phyloP scores from a whole-genome alignment of 2,113 vertebrate genomes.

The Donacobius atricapilla region DNA sequence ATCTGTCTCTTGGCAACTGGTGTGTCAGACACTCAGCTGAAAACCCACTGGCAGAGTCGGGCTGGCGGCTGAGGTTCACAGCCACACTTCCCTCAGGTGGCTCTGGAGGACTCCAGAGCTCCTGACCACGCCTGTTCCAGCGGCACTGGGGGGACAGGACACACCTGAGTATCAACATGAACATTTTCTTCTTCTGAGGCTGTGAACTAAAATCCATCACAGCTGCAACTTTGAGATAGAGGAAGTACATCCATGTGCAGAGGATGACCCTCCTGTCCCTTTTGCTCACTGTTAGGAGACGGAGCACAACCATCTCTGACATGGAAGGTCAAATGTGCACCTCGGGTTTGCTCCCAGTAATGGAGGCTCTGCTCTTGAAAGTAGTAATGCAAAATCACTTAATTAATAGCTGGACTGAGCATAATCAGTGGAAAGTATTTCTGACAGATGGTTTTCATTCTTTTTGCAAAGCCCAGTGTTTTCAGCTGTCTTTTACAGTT shows the following conservation, averaged over 20 bases:
- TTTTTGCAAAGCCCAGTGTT: conserved; percentile 53
- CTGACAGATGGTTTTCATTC: conserved; percentile 65
- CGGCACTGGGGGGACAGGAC: background rate
- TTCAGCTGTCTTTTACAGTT: conserved; percentile 51
- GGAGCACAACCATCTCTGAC: background rate
- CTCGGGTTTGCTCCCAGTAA: background rate
- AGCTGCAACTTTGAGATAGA: background rate
- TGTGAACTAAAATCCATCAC: background rate
- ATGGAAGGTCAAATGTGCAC: background rate
- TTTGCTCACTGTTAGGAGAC: background rate
- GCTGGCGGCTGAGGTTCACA: background rate
- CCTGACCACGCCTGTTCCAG: background rate
- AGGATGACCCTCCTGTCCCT: background rate
- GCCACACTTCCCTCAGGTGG: background rate
- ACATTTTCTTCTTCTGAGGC: background rate
- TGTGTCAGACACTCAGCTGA: background rate
- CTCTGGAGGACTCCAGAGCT: background rate
- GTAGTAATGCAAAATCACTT: conserved; percentile 24
- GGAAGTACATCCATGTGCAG: background rate
- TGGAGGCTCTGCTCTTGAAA: background rate
- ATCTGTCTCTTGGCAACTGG: background rate
- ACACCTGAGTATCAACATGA: fast-evolving
- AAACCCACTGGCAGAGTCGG: conserved; percentile 13
- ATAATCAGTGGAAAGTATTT: conserved; percentile 47
- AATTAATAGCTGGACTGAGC: conserved; percentile 8